Conservation (phyloP, 2,113 vertebrate genomes). For the Gracilinanus agilis region DNA sequence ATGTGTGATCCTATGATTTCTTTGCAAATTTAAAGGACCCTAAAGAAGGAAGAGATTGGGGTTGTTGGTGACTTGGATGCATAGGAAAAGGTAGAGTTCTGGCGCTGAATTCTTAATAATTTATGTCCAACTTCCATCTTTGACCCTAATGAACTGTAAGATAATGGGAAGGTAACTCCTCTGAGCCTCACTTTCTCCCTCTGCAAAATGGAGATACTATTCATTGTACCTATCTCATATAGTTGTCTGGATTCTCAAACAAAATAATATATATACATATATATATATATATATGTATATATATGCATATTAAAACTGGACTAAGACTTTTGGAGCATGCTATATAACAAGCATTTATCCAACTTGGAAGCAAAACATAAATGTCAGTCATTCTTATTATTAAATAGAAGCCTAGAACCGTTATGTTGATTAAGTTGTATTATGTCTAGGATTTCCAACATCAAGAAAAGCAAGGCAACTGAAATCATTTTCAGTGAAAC, state of each 20-base stretch:
- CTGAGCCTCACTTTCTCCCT: neutral
- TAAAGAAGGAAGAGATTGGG: neutral
- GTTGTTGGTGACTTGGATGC: neutral
- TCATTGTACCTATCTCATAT: neutral
- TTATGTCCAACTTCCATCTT: neutral
- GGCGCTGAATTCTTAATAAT: neutral
- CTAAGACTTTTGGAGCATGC: neutral
- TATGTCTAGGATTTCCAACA: neutral
- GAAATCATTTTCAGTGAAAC: neutral
- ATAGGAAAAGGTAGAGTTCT: neutral
- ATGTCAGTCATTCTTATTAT: neutral
- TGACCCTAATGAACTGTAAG: neutral
- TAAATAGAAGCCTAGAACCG: neutral
- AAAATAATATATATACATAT: neutral
- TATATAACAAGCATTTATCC: neutral
- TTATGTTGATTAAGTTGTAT: neutral
- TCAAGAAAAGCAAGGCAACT: neutral
- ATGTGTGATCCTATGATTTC: neutral
- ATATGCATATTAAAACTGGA: neutral
- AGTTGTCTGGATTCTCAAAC: neutral
- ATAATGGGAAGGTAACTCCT: neutral
- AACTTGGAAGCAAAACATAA: neutral
- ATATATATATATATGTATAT: neutral
- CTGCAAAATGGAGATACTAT: neutral
- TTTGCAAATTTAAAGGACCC: neutral